Evolutionary conservation across 2,888 invertebrate species (phyloP).

Genomic region (Cyclophora punctaria): DNA sequence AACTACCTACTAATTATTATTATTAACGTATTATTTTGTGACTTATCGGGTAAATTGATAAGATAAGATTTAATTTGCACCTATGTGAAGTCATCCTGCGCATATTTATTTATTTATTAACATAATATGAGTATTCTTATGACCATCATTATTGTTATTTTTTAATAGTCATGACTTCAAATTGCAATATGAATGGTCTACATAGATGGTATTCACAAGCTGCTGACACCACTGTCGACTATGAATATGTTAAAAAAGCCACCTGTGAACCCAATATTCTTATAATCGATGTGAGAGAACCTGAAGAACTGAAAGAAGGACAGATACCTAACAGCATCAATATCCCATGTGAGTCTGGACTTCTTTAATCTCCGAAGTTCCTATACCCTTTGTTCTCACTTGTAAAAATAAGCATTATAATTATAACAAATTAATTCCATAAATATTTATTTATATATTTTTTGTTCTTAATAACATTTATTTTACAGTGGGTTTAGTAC

Average conservation of each 20-base stretch:
- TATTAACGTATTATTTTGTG: too few species aligned
- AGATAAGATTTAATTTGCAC: too few species aligned
- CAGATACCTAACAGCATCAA: constrained; percentile 83
- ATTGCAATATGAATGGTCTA: constrained; percentile 3
- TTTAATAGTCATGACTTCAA: background rate
- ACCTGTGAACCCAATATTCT: constrained; percentile 40
- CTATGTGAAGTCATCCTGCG: too few species aligned
- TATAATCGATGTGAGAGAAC: constrained; percentile 86
- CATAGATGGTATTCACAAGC: constrained; percentile 33
- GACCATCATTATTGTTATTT: too few species aligned
- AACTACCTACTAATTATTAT: too few species aligned
- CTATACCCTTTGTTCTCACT: too few species aligned
- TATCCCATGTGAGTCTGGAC: constrained; percentile 78
- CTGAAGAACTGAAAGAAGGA: constrained; percentile 81
- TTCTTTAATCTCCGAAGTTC: too few species aligned
- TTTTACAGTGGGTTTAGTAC: constrained; percentile 71
- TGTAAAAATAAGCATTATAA: background rate
- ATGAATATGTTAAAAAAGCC: constrained; percentile 58
- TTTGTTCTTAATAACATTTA: constrained; percentile 9
- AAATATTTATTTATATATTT: too few species aligned
- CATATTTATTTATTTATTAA: too few species aligned
- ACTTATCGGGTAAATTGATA: too few species aligned
- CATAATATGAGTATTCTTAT: too few species aligned
- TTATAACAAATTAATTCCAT: background rate
- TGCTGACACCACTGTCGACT: constrained; percentile 43